phyloP scores from a whole-genome alignment of 2,797 vertebrate species.

The Petrocephalus sullivani region DNA sequence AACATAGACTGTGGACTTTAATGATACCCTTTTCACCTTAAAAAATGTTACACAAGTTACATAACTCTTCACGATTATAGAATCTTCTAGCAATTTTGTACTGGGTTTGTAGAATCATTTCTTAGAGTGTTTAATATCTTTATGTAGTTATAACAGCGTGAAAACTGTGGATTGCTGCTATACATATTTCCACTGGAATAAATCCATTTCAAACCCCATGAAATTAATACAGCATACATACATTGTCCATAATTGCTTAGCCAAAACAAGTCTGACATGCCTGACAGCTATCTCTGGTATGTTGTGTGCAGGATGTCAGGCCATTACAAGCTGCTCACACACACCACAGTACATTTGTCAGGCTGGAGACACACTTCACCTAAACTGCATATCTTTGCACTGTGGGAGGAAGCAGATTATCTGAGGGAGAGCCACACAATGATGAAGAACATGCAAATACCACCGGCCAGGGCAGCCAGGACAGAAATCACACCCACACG shows the following conservation, averaged over 20 bases:
- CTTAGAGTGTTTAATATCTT: neutral
- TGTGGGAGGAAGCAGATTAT: neutral
- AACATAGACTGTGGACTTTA: neutral
- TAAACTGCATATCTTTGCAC: neutral
- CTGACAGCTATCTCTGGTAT: neutral
- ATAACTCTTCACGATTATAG: neutral
- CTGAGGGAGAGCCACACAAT: neutral
- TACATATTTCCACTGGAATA: neutral
- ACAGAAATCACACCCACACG: neutral
- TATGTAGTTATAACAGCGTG: neutral
- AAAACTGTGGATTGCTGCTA: neutral
- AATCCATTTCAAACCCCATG: neutral
- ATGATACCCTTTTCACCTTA: neutral
- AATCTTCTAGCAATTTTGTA: neutral
- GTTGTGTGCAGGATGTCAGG: neutral
- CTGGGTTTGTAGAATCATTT: neutral
- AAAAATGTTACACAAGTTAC: neutral
- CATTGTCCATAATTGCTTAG: no score
- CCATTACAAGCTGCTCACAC: neutral
- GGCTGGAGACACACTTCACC: neutral
- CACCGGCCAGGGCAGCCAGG: neutral
- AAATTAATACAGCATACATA: neutral
- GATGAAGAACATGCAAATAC: neutral
- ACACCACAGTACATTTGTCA: neutral
- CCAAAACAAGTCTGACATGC: neutral